These are phyloP conservation scores for Decapterus maruadsi DNA, from an alignment of 2,797 vertebrate species.

Conservation along the genomic window DNA sequence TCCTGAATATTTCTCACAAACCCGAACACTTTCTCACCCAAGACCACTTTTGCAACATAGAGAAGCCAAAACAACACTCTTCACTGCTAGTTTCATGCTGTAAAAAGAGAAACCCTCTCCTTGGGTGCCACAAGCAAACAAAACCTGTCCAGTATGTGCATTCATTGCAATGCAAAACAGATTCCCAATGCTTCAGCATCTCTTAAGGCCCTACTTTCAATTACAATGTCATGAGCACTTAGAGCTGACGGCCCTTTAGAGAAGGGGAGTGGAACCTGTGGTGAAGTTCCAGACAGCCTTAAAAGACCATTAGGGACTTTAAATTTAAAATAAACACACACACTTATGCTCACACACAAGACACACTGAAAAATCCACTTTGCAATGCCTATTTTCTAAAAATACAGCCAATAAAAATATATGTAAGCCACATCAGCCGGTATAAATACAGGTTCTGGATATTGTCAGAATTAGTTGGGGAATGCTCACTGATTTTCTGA, in stretches of 20 bases:
- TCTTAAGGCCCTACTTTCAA: slow-evolving; percentile 82
- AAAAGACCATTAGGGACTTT: slow-evolving; percentile 68
- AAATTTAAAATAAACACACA: slow-evolving; percentile 61
- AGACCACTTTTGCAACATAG: slow-evolving; percentile 41
- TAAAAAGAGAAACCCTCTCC: slow-evolving; percentile 68
- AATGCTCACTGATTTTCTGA: slow-evolving; percentile 43
- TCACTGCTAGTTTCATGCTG: slow-evolving; percentile 74
- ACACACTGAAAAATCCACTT: slow-evolving; percentile 22
- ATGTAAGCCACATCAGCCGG: slow-evolving; percentile 51
- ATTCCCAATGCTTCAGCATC: slow-evolving; percentile 76
- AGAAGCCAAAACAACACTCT: slow-evolving; percentile 71
- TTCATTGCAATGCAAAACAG: slow-evolving; percentile 84
- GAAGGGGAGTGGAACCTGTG: slow-evolving; percentile 74
- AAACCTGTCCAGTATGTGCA: slow-evolving; percentile 79
- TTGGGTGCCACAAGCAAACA: slow-evolving; percentile 74
- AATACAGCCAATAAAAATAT: slow-evolving; percentile 67
- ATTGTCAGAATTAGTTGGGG: slow-evolving; percentile 51
- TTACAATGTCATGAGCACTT: slow-evolving; percentile 83
- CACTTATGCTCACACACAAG: not conserved
- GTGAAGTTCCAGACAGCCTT: slow-evolving; percentile 65
- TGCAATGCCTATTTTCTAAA: slow-evolving; percentile 62
- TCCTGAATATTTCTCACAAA: slow-evolving; percentile 35
- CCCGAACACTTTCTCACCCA: slow-evolving; percentile 40
- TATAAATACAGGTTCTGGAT: slow-evolving; percentile 64
- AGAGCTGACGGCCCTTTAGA: slow-evolving; percentile 69